These are phyloP conservation scores for Xyrichtys novacula DNA, from an alignment of 2,797 vertebrate genomes.

Conservation along the genomic window DNA sequence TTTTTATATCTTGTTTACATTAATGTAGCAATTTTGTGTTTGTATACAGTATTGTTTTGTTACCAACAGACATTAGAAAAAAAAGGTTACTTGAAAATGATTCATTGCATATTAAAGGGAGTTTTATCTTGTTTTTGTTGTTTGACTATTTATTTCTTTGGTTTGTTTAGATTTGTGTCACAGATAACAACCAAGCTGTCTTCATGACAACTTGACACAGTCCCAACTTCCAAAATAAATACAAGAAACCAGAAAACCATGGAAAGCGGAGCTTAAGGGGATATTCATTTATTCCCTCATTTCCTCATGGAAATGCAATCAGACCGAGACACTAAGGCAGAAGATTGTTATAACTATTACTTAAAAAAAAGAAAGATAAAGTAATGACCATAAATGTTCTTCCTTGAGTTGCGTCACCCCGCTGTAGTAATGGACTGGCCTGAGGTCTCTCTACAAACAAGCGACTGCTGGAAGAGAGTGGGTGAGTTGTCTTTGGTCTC, in stretches of 20 bases:
- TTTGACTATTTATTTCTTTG: constrained; percentile 47
- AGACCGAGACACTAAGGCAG: too few relatives aligned
- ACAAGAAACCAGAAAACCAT: background rate
- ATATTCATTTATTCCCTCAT: too few relatives aligned
- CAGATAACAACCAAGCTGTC: background rate
- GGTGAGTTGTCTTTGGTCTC: too few relatives aligned
- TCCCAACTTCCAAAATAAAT: too few relatives aligned
- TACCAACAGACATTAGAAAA: constrained; percentile 84
- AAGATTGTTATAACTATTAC: too few relatives aligned
- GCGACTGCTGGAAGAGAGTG: too few relatives aligned
- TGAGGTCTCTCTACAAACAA: too few relatives aligned
- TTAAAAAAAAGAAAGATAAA: too few relatives aligned
- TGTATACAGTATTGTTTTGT: constrained; percentile 89
- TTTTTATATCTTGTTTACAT: constrained; percentile 89
- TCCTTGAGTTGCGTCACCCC: too few relatives aligned
- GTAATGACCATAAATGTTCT: too few relatives aligned
- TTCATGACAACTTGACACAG: background rate
- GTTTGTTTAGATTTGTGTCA: background rate
- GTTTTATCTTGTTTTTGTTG: constrained; percentile 83
- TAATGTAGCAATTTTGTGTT: constrained; percentile 88
- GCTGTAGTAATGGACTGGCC: too few relatives aligned
- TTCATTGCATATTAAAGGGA: constrained; percentile 88
- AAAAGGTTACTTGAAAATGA: constrained; percentile 86
- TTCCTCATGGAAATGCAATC: too few relatives aligned
- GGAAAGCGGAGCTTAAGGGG: background rate